Base-by-base conservation (phyloP, 2,797 vertebrate genomes). In the Anguilla anguilla region DNA sequence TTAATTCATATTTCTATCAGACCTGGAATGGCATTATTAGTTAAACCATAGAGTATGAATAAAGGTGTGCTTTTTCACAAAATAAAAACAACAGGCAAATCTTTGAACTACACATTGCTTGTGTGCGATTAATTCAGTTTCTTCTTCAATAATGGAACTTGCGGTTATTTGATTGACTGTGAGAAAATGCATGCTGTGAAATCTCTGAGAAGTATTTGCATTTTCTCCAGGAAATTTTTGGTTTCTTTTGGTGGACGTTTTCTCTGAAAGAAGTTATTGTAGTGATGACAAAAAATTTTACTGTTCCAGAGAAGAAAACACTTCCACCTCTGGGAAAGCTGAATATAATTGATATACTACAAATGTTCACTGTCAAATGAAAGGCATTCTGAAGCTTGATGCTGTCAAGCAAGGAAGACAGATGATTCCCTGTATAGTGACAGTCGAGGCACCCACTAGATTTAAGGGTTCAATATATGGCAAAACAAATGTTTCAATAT, bases 111-210 rank as follows among this genome's bases (percentile, higher is more conserved):
- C 19, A 77, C 15, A 77, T 17, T 77, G 72, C 72, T 79, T 79
- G 1, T 67, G 19, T 67, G 64, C n/a, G 25, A n/a, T 69, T 79
- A 19, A 17, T 79, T 46, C 7, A 43, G 3, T 79, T 79, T 39
- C 39, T 53, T 25, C 6, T 11, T 53, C 6, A 55, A 11, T 57
- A 28, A 55, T 31, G 25, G 28, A 83, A 55, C 10, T 35, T 77
- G 6, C 43, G 31, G 9, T 77, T 43, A 5, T 43, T 17, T 77
- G 31, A 82, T 51, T 82, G 79, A 25, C 11, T 82, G 79, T 82
- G 19, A 9, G 79, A 51, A 82, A 82, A 82, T 13, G 79, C 79
- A 82, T 82, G 79, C 10, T 82, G 79, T n/a, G 79, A 46, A 49
- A 49, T 84, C 28, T 57, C n/a, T 57, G 3, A 55, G 15, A 28